phyloP scores from a whole-genome alignment of 2,113 vertebrate genomes.

The Pteropus alecto region DNA sequence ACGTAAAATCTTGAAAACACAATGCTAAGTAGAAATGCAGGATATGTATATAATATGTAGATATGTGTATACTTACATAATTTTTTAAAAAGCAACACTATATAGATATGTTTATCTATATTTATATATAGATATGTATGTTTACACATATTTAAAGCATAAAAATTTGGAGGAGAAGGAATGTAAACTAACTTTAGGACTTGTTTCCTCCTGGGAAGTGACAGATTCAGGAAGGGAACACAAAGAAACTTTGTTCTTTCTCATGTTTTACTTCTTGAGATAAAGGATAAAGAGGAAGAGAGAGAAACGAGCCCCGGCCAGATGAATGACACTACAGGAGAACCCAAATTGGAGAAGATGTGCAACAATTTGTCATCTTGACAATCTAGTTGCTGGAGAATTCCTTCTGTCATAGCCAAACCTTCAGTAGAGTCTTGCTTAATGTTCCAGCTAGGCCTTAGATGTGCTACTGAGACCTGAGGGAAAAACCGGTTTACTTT shows the following conservation, averaged over 20 bases:
- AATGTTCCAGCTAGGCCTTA: neutral
- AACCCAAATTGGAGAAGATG: neutral
- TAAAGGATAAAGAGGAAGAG: neutral
- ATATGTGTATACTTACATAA: neutral
- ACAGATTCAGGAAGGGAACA: neutral
- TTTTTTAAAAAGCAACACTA: neutral
- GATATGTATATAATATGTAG: neutral
- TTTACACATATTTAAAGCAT: neutral
- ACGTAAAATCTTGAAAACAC: slow-evolving; percentile 30
- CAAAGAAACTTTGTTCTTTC: neutral
- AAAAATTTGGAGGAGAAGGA: neutral
- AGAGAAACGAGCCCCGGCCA: neutral
- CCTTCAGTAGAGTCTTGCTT: neutral
- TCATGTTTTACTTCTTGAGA: neutral
- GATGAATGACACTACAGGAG: neutral
- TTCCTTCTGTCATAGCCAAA: neutral
- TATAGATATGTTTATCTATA: neutral
- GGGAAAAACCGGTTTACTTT: neutral
- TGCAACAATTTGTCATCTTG: neutral
- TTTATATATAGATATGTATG: neutral
- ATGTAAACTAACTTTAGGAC: neutral
- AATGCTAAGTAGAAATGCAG: neutral
- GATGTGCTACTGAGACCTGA: neutral
- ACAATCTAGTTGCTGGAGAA: neutral
- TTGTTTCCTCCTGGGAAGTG: neutral